Conservation (phyloP, 2,888 invertebrate species). For the Baronia brevicornis region DNA sequence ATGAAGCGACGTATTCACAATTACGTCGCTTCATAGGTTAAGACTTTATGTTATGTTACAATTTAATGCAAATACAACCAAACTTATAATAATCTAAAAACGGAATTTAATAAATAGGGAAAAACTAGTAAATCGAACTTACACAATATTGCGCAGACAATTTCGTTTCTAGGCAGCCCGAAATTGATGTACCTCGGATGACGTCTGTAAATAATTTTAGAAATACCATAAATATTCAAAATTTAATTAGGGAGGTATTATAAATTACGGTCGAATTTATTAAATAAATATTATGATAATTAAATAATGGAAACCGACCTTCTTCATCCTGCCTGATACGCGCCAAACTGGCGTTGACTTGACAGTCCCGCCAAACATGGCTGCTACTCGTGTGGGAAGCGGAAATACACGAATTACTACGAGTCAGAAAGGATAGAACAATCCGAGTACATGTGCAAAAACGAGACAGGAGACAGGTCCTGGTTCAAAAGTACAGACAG, state of each 20-base stretch:
- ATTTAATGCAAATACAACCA: not conserved
- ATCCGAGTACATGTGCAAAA: constrained; percentile 53
- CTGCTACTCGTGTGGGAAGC: constrained; percentile 68
- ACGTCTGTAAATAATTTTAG: constrained; percentile 23
- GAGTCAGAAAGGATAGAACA: constrained; percentile 65
- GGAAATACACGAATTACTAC: constrained; percentile 71
- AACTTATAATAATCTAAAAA: not conserved
- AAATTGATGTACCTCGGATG: constrained; percentile 2
- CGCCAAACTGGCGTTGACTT: constrained; percentile 72
- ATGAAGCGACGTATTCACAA: too few species aligned
- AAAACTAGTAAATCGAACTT: constrained; percentile 6
- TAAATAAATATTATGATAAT: constrained; percentile 17
- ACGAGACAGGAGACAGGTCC: constrained; percentile 63
- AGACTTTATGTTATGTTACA: not conserved
- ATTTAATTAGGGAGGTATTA: not conserved
- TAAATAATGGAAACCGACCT: constrained; percentile 55
- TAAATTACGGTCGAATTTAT: constrained; percentile 8
- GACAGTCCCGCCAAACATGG: constrained; percentile 75
- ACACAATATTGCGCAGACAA: constrained; percentile 1
- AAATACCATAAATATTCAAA: constrained; percentile 12
- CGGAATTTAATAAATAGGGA: not conserved
- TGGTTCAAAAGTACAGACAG: constrained; percentile 57
- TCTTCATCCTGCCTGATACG: constrained; percentile 54
- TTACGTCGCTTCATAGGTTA: too few species aligned
- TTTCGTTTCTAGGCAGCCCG: not conserved